These are phyloP conservation scores for Lasioglossum lativentre DNA, from an alignment of 2,888 invertebrate species.

Conservation along the genomic window DNA sequence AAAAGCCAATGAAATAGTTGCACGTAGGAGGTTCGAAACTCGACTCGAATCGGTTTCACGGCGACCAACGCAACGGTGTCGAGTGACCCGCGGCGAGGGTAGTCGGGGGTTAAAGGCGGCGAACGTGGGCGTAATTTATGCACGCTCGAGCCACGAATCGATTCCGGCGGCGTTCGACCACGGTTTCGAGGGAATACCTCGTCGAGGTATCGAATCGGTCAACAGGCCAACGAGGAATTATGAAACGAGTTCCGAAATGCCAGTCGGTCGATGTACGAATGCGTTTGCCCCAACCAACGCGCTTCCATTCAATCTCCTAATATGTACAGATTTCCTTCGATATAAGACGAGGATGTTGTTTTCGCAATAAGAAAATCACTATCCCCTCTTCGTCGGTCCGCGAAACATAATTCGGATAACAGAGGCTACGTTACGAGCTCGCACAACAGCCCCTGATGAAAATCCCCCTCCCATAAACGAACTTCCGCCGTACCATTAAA, in stretches of 20 bases:
- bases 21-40: background rate
- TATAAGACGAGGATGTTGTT: no score
- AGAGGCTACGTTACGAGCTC: no score
- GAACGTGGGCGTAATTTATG: conserved; percentile 6
- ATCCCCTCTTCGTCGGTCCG: no score
- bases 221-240: conserved; percentile 15
- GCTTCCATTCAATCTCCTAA: no score
- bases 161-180: background rate
- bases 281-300: no score
- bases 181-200: background rate
- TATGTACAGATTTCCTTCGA: no score
- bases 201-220: background rate
- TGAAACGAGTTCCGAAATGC: conserved; percentile 21
- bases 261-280: conserved; percentile 17
- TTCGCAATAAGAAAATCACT: no score
- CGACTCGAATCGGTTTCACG: background rate
- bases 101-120: background rate
- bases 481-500: no score
- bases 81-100: background rate
- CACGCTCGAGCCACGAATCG: background rate
- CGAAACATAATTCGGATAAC: no score
- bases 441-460: no score
- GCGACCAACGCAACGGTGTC: conserved; percentile 2
- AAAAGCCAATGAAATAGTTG: background rate
- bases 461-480: no score